Conservation (phyloP, 2,113 vertebrate genomes). For the Sorex fumeus region DNA sequence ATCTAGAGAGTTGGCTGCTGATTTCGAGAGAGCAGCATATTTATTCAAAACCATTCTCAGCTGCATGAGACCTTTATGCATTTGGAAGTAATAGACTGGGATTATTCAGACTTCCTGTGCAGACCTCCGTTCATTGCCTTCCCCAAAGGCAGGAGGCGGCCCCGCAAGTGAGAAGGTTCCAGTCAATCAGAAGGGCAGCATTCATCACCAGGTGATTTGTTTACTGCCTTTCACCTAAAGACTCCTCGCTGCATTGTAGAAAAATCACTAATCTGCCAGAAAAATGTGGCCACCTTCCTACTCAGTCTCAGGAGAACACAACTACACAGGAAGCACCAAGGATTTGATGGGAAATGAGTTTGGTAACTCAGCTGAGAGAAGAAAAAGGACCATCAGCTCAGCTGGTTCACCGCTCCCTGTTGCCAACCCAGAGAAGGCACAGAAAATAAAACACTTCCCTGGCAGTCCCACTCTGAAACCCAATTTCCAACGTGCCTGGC, state of each 20-base stretch:
- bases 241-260: not conserved
- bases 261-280: slow-evolving; percentile 32
- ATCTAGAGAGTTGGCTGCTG: slow-evolving; percentile 59
- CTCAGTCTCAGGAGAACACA: not conserved
- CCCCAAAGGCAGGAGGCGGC: slow-evolving; percentile 19
- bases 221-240: slow-evolving; percentile 51
- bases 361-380: not conserved
- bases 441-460: not conserved
- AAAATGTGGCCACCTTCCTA: not conserved
- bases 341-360: not conserved
- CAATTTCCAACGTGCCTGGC: not conserved
- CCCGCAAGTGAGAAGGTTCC: slow-evolving; percentile 9
- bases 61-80: slow-evolving; percentile 70
- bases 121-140: slow-evolving; percentile 48
- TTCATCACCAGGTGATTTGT: slow-evolving; percentile 49
- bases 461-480: not conserved
- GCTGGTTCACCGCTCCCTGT: not conserved
- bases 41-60: slow-evolving; percentile 75
- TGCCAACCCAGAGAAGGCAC: not conserved
- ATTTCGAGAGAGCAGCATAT: slow-evolving; percentile 57
- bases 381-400: not conserved
- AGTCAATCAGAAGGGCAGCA: slow-evolving; percentile 37
- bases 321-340: not conserved
- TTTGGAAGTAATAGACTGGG: slow-evolving; percentile 68
- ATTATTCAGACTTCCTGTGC: slow-evolving; percentile 41